Evolutionary conservation across 2,797 vertebrate species (phyloP).

Genomic region (Sebastes hopkinsi): DNA sequence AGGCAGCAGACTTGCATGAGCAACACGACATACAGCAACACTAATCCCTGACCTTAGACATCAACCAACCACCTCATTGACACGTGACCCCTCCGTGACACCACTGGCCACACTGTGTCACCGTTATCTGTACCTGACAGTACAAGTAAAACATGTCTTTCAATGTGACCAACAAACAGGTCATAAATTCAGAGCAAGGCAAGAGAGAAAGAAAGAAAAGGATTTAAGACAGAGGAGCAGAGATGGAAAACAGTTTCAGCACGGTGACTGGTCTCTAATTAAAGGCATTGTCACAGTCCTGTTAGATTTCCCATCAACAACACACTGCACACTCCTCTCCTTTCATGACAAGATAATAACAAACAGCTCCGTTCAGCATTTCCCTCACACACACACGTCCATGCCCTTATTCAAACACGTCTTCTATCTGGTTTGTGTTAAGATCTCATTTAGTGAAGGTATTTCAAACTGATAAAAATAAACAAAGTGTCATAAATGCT

Average conservation of each 20-base stretch:
- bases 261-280: slow-evolving; percentile 51
- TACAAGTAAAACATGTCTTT: not conserved
- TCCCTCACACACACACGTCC: not conserved
- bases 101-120: not conserved
- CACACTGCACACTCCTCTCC: slow-evolving; percentile 14
- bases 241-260: slow-evolving; percentile 28
- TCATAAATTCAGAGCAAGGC: not conserved
- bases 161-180: not conserved
- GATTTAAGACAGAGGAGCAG: not conserved
- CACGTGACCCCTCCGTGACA: not conserved
- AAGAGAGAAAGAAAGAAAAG: not conserved
- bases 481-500: slow-evolving; percentile 25
- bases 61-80: not conserved
- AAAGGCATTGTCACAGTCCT: slow-evolving; percentile 47
- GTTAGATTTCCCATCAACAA: slow-evolving; percentile 51
- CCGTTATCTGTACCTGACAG: not conserved
- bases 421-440: not conserved
- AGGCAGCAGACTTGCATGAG: not conserved
- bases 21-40: not conserved
- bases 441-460: slow-evolving; percentile 3
- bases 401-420: not conserved
- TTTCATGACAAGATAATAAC: slow-evolving; percentile 58
- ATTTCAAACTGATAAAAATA: slow-evolving; percentile 16
- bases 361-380: slow-evolving; percentile 46
- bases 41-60: not conserved